phyloP scores from a whole-genome alignment of 2,113 vertebrate species.

The Hypocryptadius cinnamomeus region DNA sequence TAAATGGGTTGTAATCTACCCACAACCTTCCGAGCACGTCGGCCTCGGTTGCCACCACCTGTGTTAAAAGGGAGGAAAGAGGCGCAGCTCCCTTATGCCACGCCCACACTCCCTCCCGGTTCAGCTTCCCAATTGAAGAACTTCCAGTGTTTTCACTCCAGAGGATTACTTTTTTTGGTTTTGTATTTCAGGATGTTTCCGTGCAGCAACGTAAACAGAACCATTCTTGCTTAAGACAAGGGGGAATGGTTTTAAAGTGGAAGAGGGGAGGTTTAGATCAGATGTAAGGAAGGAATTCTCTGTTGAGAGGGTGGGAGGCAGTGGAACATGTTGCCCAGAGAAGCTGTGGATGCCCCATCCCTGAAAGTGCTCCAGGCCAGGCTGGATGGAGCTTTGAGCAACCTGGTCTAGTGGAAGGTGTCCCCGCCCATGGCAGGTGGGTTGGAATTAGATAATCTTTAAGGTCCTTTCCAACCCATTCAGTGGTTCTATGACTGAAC shows the following conservation, averaged over 20 bases:
- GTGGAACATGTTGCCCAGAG: neutral
- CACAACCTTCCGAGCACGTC: rapidly evolving
- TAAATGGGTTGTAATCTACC: too few species aligned
- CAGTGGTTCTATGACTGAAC: neutral
- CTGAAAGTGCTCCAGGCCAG: neutral
- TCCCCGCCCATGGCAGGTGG: neutral
- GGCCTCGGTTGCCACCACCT: neutral
- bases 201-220: neutral
- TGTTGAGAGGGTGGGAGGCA: neutral
- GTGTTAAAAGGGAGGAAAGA: too few species aligned
- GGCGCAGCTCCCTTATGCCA: too few species aligned
- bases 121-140: neutral
- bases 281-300: neutral
- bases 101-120: rapidly evolving
- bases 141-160: neutral
- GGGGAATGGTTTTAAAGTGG: neutral
- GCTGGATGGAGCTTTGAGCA: neutral
- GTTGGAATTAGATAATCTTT: neutral
- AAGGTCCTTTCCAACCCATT: neutral
- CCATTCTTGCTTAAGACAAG: neutral
- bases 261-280: neutral
- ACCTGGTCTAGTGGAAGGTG: neutral
- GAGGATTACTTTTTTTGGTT: neutral
- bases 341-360: neutral
- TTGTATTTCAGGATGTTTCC: neutral